Conservation (phyloP, 2,888 invertebrate species). For the Acleris sparsana region DNA sequence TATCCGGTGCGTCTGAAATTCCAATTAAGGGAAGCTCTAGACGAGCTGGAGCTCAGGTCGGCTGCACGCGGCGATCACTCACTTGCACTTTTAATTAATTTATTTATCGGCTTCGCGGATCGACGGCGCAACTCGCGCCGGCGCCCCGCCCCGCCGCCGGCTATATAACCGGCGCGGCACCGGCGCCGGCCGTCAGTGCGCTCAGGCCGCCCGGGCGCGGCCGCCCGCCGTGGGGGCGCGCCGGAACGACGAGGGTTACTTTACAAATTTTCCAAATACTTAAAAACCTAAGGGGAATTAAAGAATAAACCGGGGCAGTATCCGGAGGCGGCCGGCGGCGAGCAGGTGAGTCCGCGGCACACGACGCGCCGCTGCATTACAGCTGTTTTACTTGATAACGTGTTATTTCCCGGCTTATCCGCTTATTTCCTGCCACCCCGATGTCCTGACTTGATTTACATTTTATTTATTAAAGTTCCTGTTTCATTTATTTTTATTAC, state of each 20-base stretch:
- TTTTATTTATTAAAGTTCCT: constrained; percentile 20
- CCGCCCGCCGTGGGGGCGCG: constrained; percentile 63
- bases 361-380: constrained; percentile 70
- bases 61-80: constrained; percentile 79
- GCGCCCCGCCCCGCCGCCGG: constrained; percentile 66
- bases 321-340: constrained; percentile 59
- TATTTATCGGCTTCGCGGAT: constrained; percentile 82
- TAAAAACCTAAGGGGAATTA: constrained; percentile 60
- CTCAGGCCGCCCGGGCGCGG: constrained; percentile 70
- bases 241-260: constrained; percentile 71
- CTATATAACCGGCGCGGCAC: constrained; percentile 71
- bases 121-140: constrained; percentile 81
- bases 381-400: constrained; percentile 76
- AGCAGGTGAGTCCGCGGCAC: constrained; percentile 71
- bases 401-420: constrained; percentile 50
- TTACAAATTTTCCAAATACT: constrained; percentile 57
- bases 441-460: constrained; percentile 27
- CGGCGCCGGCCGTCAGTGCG: constrained; percentile 77
- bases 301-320: constrained; percentile 50
- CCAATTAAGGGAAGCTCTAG: constrained; percentile 75
- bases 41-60: constrained; percentile 62
- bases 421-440: constrained; percentile 42
- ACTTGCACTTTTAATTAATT: constrained; percentile 85
- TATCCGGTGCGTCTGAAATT: constrained; percentile 66
- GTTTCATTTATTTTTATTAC: constrained; percentile 14